A percentile compares a stretch with the other conserved stretches of the same genome.
Evolutionary conservation across 1,140 invertebrate species (phyloP).

Genomic region (Helicoverpa armigera): DNA sequence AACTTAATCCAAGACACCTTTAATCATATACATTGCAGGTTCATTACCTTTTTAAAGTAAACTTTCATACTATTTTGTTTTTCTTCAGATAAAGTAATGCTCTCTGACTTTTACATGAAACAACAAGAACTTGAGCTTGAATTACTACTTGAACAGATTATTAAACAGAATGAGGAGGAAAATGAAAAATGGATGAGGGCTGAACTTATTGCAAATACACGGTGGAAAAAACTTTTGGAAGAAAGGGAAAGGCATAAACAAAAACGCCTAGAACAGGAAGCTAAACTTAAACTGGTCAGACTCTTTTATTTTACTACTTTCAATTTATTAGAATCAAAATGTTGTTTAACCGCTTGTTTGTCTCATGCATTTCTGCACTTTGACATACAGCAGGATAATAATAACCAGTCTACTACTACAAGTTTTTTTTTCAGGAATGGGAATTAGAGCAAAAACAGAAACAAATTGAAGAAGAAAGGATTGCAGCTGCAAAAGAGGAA

Average conservation of each 20-base stretch:
- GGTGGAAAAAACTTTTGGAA: slow-evolving; percentile 86
- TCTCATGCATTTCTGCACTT: too few relatives aligned
- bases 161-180: slow-evolving; percentile 79
- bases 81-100: slow-evolving; percentile 12
- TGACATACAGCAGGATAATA: too few relatives aligned
- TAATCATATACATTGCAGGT: too few relatives aligned
- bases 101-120: slow-evolving; percentile 32
- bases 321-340: neutral
- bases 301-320: neutral
- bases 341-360: neutral
- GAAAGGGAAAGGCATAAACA: slow-evolving; percentile 83
- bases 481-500: slow-evolving; percentile 73
- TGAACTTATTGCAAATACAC: slow-evolving; percentile 82
- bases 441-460: slow-evolving; percentile 82
- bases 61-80: slow-evolving; percentile 2
- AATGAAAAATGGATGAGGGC: slow-evolving; percentile 84
- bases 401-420: too few relatives aligned
- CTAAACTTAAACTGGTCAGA: slow-evolving; percentile 81
- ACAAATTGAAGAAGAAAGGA: slow-evolving; percentile 73
- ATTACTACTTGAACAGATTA: slow-evolving; percentile 78
- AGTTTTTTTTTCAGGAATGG: slow-evolving; percentile 72
- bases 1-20: too few relatives aligned
- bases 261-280: slow-evolving; percentile 85
- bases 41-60: too few relatives aligned
- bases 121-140: slow-evolving; percentile 71